Percentiles rank a stretch among this genome's conserved stretches.
Evolutionary conservation across 2,888 invertebrate genomes (phyloP).

Genomic region (Prenolepis imparis): DNA sequence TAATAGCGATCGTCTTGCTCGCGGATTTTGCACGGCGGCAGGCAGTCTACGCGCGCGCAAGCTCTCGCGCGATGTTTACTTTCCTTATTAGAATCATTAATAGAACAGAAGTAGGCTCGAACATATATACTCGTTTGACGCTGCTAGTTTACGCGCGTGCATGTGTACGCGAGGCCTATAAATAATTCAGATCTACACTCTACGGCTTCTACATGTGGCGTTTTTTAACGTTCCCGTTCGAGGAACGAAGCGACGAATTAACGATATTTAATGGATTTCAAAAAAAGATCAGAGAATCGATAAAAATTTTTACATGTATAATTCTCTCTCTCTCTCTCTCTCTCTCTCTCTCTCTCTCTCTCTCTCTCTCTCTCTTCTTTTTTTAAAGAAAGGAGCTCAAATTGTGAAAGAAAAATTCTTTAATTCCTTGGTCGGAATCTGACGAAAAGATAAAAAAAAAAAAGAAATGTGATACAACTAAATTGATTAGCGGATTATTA

Average conservation of each 20-base stretch:
- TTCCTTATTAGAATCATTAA: conserved; percentile 50
- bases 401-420: not conserved
- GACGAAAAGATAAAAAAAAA: not conserved
- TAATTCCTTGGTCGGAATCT: not conserved
- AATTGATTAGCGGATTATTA: not conserved
- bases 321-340: not conserved
- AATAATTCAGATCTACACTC: not conserved
- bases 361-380: not conserved
- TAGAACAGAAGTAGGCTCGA: conserved; percentile 11
- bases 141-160: not conserved
- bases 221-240: not conserved
- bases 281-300: not conserved
- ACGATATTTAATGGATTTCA: not conserved
- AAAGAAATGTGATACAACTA: not conserved
- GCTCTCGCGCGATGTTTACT: not conserved
- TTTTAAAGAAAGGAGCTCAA: not conserved
- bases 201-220: not conserved
- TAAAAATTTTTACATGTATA: not conserved
- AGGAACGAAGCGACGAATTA: not conserved
- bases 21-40: conserved; percentile 65
- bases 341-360: too few relatives aligned
- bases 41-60: conserved; percentile 64
- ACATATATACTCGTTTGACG: not conserved
- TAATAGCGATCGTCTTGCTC: not conserved
- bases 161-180: not conserved